Conservation (phyloP, 2,113 vertebrate genomes). For the Chloropsis hardwickii region DNA sequence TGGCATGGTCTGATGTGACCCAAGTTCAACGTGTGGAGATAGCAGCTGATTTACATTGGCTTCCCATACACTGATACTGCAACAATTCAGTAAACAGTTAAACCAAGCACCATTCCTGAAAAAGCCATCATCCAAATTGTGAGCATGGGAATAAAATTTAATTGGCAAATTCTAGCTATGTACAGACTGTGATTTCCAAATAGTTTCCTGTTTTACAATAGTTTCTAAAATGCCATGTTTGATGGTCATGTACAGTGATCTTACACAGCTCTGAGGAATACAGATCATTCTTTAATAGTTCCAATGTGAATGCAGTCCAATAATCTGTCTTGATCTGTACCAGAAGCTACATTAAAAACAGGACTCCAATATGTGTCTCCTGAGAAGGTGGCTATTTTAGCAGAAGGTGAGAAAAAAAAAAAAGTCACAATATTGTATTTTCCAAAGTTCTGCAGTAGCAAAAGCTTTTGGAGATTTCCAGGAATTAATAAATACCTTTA, state of each 20-base stretch:
- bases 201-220: background rate
- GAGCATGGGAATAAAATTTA: background rate
- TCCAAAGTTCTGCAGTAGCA: background rate
- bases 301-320: background rate
- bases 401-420: background rate
- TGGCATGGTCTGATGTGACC: background rate
- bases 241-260: background rate
- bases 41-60: background rate
- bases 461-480: background rate
- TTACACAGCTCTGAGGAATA: background rate
- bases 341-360: background rate
- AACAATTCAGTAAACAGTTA: background rate
- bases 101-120: background rate
- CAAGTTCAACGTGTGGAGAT: background rate
- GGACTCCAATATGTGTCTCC: background rate
- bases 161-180: background rate
- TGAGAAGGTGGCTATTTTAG: background rate
- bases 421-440: background rate
- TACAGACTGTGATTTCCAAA: background rate
- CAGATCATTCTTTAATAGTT: background rate
- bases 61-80: background rate
- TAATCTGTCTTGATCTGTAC: background rate
- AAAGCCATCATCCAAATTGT: background rate
- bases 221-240: background rate
- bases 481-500: background rate